Conservation (phyloP, 1,140 invertebrate genomes). For the Chlorops oryzae region DNA sequence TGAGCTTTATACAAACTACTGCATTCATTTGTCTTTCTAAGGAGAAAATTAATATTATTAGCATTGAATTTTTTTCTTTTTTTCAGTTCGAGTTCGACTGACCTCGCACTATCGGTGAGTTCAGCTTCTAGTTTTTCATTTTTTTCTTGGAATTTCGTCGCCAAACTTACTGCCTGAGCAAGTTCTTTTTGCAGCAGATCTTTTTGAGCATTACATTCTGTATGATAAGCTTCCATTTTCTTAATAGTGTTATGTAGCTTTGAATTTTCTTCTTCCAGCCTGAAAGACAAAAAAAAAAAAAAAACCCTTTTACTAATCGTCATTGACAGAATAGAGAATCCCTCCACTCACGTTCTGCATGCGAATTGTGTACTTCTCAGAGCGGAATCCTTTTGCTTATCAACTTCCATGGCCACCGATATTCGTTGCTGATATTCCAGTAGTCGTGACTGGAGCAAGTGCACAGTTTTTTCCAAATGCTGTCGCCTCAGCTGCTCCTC, state of each 20-base stretch:
- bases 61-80: conserved; percentile 1
- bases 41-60: not conserved
- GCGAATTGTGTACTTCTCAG: conserved; percentile 59
- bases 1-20: conserved; percentile 20
- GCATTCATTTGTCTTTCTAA: conserved; percentile 17
- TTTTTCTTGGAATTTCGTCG: conserved; percentile 41
- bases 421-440: conserved; percentile 71
- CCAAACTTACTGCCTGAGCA: conserved; percentile 31
- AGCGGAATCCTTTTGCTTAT: conserved; percentile 64
- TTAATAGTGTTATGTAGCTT: conserved; percentile 26
- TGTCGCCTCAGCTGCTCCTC: conserved; percentile 65
- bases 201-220: conserved; percentile 20
- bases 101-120: conserved; percentile 14
- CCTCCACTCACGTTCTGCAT: conserved; percentile 30
- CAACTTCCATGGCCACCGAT: conserved; percentile 68
- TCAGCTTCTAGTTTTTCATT: conserved; percentile 36
- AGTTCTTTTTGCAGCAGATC: conserved; percentile 38
- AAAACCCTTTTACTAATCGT: not conserved
- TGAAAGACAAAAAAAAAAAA: conserved; percentile 10
- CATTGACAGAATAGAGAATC: conserved; percentile 1
- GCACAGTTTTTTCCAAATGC: conserved; percentile 72
- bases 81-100: not conserved
- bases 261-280: conserved; percentile 28
- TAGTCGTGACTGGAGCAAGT: conserved; percentile 63
- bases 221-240: conserved; percentile 29